Evolutionary conservation across 2,797 vertebrate genomes (phyloP).

Genomic region (Cyclopterus lumpus): DNA sequence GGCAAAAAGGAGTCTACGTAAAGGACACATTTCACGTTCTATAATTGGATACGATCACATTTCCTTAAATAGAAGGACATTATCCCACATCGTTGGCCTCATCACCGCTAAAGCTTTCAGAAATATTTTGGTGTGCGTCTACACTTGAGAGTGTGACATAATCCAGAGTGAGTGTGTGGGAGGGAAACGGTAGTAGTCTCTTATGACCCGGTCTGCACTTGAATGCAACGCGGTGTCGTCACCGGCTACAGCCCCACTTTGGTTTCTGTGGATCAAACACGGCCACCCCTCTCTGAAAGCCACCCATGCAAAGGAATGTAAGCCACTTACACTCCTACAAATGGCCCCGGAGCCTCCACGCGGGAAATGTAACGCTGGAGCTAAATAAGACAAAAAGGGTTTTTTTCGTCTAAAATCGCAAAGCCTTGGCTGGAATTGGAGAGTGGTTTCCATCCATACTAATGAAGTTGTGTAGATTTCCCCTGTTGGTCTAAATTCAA

Average conservation of each 20-base stretch:
- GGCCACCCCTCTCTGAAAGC: not conserved
- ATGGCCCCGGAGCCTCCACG: not conserved
- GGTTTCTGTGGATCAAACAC: not conserved
- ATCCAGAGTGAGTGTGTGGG: not conserved
- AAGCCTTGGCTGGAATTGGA: not conserved
- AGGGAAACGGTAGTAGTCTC: too few species aligned
- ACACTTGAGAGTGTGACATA: conserved; percentile 8
- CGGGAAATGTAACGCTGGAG: not conserved
- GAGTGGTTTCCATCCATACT: conserved; percentile 23
- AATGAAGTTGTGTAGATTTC: conserved; percentile 33
- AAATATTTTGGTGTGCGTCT: conserved; percentile 16
- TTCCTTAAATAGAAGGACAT: not conserved
- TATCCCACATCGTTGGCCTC: not conserved
- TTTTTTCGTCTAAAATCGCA: not conserved
- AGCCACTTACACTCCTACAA: conserved; percentile 5
- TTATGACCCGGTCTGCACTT: conserved; percentile 1
- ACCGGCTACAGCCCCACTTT: conserved; percentile 10
- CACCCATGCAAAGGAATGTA: conserved; percentile 20
- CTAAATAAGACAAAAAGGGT: conserved; percentile 5
- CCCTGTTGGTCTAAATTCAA: conserved; percentile 7
- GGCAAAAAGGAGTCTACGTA: not conserved
- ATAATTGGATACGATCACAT: not conserved
- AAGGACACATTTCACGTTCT: not conserved
- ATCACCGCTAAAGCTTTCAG: conserved; percentile 9
- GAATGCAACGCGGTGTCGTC: not conserved